These are phyloP conservation scores for Bombyx huttoni DNA, from an alignment of 2,888 invertebrate genomes.

Conservation along the genomic window DNA sequence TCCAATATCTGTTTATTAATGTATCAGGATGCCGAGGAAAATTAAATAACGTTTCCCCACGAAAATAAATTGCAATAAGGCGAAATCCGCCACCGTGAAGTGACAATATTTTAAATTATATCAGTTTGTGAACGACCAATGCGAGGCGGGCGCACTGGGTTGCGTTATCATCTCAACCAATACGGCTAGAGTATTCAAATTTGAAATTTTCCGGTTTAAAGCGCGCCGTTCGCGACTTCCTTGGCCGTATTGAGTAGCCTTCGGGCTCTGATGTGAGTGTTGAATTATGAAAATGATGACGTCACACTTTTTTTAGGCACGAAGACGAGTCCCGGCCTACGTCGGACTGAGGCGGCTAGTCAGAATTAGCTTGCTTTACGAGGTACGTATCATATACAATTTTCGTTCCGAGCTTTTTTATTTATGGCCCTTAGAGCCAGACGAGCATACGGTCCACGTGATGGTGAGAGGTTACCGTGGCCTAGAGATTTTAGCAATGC, in stretches of 20 bases:
- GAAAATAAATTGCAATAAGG: conserved; percentile 63
- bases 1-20: conserved; percentile 54
- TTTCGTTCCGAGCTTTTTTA: too few relatives aligned
- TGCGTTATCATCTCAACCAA: conserved; percentile 30
- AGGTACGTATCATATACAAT: not conserved
- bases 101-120: conserved; percentile 67
- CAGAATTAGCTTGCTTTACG: not conserved
- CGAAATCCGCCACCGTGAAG: conserved; percentile 43
- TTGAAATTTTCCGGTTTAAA: conserved; percentile 41
- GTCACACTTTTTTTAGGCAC: not conserved
- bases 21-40: conserved; percentile 39
- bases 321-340: not conserved
- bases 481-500: too few relatives aligned
- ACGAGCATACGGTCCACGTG: too few relatives aligned
- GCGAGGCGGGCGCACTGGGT: conserved; percentile 18
- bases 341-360: not conserved
- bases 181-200: conserved; percentile 37
- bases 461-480: too few relatives aligned
- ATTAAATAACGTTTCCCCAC: conserved; percentile 58
- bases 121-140: conserved; percentile 56
- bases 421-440: too few relatives aligned
- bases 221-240: conserved; percentile 22
- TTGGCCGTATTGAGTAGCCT: conserved; percentile 26
- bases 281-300: conserved; percentile 5
- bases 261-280: conserved; percentile 16